A percentile compares a stretch with the other conserved stretches of the same genome.
These are phyloP conservation scores for Calonectris borealis DNA, from an alignment of 2,113 vertebrate genomes.

Conservation along the genomic window DNA sequence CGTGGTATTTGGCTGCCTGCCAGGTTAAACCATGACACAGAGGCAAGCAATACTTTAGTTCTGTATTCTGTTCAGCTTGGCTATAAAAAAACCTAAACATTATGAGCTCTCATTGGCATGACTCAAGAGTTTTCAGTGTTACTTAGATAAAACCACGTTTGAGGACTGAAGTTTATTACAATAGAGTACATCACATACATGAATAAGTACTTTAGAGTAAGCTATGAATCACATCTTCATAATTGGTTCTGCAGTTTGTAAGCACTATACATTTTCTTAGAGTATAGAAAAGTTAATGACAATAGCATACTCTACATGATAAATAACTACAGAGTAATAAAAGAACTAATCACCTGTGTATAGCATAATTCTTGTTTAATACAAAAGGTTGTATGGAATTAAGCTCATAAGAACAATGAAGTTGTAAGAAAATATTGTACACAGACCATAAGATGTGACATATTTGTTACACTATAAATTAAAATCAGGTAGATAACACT, in stretches of 20 bases:
- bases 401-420: background rate
- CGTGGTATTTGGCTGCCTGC: too few relatives aligned
- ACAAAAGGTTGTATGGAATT: background rate
- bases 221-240: background rate
- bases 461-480: background rate
- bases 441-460: background rate
- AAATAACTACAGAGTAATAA: background rate
- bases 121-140: background rate
- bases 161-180: background rate
- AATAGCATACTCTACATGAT: background rate
- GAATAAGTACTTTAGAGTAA: background rate
- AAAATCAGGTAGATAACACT: background rate
- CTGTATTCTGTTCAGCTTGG: background rate
- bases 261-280: background rate
- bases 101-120: background rate
- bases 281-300: background rate
- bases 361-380: background rate
- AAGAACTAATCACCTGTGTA: background rate
- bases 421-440: background rate
- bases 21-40: too few relatives aligned
- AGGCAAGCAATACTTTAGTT: background rate
- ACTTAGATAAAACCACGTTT: background rate
- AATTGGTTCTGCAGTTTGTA: background rate
- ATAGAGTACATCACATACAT: background rate
- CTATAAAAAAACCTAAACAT: background rate